Conservation (phyloP, 1,140 invertebrate genomes). For the Chrysomallon squamiferum region DNA sequence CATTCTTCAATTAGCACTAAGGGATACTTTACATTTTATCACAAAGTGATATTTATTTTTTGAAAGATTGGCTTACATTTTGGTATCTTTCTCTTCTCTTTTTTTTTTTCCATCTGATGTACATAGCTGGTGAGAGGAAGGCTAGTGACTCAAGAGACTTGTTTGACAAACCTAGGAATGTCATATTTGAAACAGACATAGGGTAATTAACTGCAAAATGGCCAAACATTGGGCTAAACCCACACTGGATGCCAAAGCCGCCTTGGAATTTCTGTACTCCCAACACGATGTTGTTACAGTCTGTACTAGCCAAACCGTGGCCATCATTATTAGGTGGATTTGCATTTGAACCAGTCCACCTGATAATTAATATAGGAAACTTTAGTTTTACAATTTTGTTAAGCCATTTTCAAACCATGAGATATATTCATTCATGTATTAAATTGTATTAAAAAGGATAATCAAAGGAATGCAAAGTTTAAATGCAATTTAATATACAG, state of each 20-base stretch:
- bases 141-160: conserved; percentile 47
- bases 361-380: conserved; percentile 18
- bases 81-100: too few species aligned
- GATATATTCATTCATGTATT: too few species aligned
- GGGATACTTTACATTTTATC: too few species aligned
- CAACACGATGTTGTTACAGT: conserved; percentile 59
- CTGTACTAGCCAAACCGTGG: conserved; percentile 56
- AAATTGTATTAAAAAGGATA: too few species aligned
- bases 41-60: too few species aligned
- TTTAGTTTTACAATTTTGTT: too few species aligned
- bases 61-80: too few species aligned
- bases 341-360: conserved; percentile 62
- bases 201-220: conserved; percentile 59
- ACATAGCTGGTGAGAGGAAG: conserved; percentile 45
- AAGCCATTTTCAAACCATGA: too few species aligned
- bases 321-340: conserved; percentile 59
- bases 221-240: conserved; percentile 38
- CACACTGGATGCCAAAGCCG: conserved; percentile 33
- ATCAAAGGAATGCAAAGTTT: too few species aligned
- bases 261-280: conserved; percentile 43
- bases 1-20: too few species aligned
- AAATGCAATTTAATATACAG: too few species aligned
- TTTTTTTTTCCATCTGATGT: too few species aligned
- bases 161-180: conserved; percentile 44
- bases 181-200: conserved; percentile 34